A percentile compares a stretch with the other conserved stretches of the same genome.
Evolutionary conservation across 2,888 invertebrate species (phyloP).

Genomic region (Eugnorisma glareosa): DNA sequence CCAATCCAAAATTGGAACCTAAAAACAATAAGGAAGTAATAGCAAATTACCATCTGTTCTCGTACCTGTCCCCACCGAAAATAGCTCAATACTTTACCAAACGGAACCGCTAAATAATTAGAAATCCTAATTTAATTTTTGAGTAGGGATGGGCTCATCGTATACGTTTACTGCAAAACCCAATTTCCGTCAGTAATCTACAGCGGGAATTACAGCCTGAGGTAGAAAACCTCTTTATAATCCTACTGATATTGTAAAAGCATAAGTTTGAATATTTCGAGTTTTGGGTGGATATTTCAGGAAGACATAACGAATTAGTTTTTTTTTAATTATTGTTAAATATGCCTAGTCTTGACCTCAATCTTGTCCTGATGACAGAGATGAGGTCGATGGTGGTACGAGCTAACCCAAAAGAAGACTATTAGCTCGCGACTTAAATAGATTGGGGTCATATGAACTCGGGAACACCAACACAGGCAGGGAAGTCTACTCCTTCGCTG

Average conservation of each 20-base stretch:
- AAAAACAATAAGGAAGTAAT: constrained; percentile 8
- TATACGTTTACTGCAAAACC: constrained; percentile 35
- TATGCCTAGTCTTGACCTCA: too few relatives aligned
- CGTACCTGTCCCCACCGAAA: background rate
- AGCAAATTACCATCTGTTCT: background rate
- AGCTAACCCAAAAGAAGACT: too few relatives aligned
- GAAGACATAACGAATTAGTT: background rate
- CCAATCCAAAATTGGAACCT: constrained; percentile 4
- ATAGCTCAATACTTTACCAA: constrained; percentile 12
- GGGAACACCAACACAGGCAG: too few relatives aligned
- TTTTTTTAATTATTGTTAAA: too few relatives aligned
- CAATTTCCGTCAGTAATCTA: constrained; percentile 57
- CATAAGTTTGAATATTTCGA: constrained; percentile 8
- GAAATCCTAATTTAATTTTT: constrained; percentile 49
- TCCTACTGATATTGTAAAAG: constrained; percentile 13
- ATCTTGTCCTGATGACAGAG: too few relatives aligned
- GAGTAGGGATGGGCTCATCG: constrained; percentile 20
- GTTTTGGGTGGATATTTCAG: background rate
- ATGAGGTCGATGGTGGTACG: too few relatives aligned
- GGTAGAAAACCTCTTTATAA: constrained; percentile 27
- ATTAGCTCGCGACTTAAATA: too few relatives aligned
- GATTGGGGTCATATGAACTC: too few relatives aligned
- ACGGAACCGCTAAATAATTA: constrained; percentile 27
- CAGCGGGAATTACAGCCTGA: constrained; percentile 29
- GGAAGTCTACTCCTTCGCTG: too few relatives aligned